Percentiles rank a stretch among this genome's conserved stretches.
phyloP scores from a whole-genome alignment of 2,113 vertebrate genomes.

The Prunella fulvescens region DNA sequence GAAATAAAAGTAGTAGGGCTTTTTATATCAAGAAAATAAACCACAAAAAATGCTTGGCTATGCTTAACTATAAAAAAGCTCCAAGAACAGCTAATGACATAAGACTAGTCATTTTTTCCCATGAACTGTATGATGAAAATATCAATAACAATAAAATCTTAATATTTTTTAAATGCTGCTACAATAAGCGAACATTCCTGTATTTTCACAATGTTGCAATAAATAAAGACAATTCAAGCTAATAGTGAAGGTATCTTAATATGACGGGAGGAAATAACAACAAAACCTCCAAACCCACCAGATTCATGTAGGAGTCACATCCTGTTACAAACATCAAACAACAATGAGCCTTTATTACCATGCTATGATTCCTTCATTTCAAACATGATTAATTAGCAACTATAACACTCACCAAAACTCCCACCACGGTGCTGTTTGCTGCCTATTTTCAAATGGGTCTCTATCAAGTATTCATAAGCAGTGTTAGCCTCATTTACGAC shows the following conservation, averaged over 20 bases:
- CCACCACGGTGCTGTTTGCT: conserved; percentile 57
- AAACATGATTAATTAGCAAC: conserved; percentile 73
- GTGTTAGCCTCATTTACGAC: conserved; percentile 40
- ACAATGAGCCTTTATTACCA: conserved; percentile 70
- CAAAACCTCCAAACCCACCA: conserved; percentile 55
- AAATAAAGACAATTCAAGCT: neutral
- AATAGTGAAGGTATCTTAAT: conserved; percentile 8
- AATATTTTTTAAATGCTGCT: neutral
- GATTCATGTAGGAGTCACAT: conserved; percentile 59
- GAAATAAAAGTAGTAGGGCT: neutral
- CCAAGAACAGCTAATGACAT: neutral
- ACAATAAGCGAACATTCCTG: neutral
- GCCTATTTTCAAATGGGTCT: conserved; percentile 51
- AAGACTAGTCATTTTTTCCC: neutral
- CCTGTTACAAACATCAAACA: conserved; percentile 73
- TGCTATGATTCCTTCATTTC: conserved; percentile 70
- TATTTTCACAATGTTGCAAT: conserved; percentile 5
- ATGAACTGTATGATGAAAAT: neutral
- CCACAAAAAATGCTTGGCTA: neutral
- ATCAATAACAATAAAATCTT: neutral
- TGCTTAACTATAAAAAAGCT: neutral
- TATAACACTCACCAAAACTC: conserved; percentile 72
- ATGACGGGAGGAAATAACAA: neutral
- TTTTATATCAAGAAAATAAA: neutral
- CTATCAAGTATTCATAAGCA: conserved; percentile 50